Conservation (phyloP, 2,113 vertebrate genomes). For the Dolichallabes microphthalmus region DNA sequence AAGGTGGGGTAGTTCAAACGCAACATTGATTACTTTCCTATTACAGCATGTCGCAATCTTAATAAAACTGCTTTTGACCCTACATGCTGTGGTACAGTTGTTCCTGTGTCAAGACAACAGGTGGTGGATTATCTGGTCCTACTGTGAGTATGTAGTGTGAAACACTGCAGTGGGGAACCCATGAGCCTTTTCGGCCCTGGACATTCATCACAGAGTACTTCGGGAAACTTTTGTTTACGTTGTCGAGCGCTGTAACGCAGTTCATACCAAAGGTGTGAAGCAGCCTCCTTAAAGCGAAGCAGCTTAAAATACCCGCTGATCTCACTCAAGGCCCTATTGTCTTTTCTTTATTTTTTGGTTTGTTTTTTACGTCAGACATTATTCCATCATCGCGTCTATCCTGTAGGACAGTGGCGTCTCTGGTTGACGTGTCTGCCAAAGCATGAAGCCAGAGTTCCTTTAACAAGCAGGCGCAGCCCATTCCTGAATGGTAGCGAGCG, state of each 20-base stretch:
- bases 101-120: constrained; percentile 65
- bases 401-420: constrained; percentile 26
- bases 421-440: constrained; percentile 30
- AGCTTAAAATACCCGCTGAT: background rate
- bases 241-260: background rate
- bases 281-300: background rate
- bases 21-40: background rate
- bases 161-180: constrained; percentile 45
- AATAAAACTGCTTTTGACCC: constrained; percentile 50
- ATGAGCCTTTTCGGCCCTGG: constrained; percentile 16
- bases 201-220: constrained; percentile 5
- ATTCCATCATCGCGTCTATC: constrained; percentile 20
- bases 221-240: constrained; percentile 22
- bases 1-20: background rate
- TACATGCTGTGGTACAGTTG: constrained; percentile 46
- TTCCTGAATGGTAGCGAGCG: constrained; percentile 60
- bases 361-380: constrained; percentile 11
- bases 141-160: constrained; percentile 56
- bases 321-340: constrained; percentile 14
- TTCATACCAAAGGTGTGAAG: constrained; percentile 5
- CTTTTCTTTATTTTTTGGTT: background rate
- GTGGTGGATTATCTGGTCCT: constrained; percentile 67
- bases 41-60: background rate
- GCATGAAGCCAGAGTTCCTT: constrained; percentile 33
- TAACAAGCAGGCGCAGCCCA: constrained; percentile 36